Conservation (phyloP, 2,888 invertebrate genomes). For the Masnerella sp. region DNA sequence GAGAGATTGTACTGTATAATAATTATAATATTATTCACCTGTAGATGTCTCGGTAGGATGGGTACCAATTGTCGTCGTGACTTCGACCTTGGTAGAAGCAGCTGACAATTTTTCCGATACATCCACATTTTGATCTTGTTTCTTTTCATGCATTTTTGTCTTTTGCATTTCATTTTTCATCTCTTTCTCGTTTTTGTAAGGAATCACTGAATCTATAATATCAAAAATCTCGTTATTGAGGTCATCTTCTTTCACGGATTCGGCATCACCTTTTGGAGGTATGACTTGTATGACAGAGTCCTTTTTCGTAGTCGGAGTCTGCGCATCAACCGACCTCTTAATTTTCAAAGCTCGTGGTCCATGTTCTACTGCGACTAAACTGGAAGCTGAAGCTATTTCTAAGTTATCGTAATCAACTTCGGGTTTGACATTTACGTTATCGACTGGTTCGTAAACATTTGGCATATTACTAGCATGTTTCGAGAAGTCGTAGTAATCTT, state of each 20-base stretch:
- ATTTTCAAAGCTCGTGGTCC: slow-evolving; percentile 73
- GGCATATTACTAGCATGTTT: slow-evolving; percentile 42
- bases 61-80: not conserved
- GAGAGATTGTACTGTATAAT: not conserved
- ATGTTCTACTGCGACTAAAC: slow-evolving; percentile 77
- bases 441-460: slow-evolving; percentile 14
- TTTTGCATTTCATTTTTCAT: slow-evolving; percentile 42
- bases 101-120: not conserved
- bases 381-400: slow-evolving; percentile 68
- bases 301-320: slow-evolving; percentile 44
- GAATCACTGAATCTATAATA: slow-evolving; percentile 73
- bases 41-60: not conserved
- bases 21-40: slow-evolving; percentile 1
- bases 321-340: slow-evolving; percentile 47
- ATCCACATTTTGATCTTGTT: slow-evolving; percentile 40
- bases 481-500: slow-evolving; percentile 57
- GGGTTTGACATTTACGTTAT: slow-evolving; percentile 31
- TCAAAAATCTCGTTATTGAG: slow-evolving; percentile 75
- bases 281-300: slow-evolving; percentile 73
- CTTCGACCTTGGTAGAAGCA: not conserved
- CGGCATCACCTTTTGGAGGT: slow-evolving; percentile 70
- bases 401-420: slow-evolving; percentile 67
- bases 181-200: slow-evolving; percentile 52
- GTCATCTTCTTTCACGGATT: slow-evolving; percentile 69
- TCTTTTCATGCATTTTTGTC: slow-evolving; percentile 46